Conservation (phyloP, 2,888 invertebrate genomes). For the Leucoma salicis region DNA sequence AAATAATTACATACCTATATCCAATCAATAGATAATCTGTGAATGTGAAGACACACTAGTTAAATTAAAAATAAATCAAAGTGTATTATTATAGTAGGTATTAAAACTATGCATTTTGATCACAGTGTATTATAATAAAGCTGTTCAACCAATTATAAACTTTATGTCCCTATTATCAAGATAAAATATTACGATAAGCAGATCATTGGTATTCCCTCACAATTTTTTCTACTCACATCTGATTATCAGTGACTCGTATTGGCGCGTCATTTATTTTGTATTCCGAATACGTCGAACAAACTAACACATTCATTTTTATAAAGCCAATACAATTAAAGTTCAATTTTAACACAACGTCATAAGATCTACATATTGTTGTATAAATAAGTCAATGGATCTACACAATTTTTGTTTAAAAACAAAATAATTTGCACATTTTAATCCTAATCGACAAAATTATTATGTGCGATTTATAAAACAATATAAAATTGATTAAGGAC, state of each 20-base stretch:
- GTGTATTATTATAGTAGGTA: constrained; percentile 3
- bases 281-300: constrained; percentile 53
- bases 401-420: neutral
- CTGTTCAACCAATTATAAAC: constrained; percentile 4
- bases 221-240: constrained; percentile 51
- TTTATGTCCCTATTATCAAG: neutral
- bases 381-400: constrained; percentile 11
- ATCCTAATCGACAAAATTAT: constrained; percentile 28
- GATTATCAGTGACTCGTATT: constrained; percentile 29
- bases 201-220: constrained; percentile 48
- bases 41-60: neutral
- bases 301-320: constrained; percentile 22
- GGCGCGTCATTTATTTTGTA: constrained; percentile 43
- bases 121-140: constrained; percentile 17
- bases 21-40: neutral
- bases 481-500: constrained; percentile 24
- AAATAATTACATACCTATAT: neutral
- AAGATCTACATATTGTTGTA: too few relatives aligned
- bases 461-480: constrained; percentile 12
- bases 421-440: constrained; percentile 15
- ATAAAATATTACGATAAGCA: constrained; percentile 19
- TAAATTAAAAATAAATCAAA: neutral
- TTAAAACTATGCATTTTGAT: constrained; percentile 14
- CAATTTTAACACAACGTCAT: constrained; percentile 13
- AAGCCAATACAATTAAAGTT: constrained; percentile 12